Conservation (phyloP, 2,888 invertebrate species). For the Macrophya alboannulata region DNA sequence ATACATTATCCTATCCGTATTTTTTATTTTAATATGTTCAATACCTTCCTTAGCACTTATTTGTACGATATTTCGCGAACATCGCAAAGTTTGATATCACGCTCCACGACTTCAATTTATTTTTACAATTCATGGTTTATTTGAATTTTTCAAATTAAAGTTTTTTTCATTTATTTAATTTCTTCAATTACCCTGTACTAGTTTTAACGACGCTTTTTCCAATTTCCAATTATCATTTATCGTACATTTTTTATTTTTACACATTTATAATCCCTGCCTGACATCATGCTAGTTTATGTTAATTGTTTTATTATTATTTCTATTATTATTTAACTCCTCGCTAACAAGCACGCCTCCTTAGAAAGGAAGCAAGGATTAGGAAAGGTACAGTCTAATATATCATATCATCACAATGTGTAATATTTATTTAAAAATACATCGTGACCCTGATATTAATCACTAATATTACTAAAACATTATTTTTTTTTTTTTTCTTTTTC, state of each 20-base stretch:
- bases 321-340: constrained; percentile 57
- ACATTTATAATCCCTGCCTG: constrained; percentile 8
- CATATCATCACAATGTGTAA: constrained; percentile 38
- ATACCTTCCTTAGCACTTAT: constrained; percentile 69
- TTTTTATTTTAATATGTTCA: constrained; percentile 68
- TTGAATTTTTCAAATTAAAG: constrained; percentile 63
- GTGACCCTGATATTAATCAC: not conserved
- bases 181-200: constrained; percentile 24
- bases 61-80: constrained; percentile 70
- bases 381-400: constrained; percentile 67
- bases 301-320: constrained; percentile 16
- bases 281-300: constrained; percentile 29
- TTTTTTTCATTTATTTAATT: constrained; percentile 62
- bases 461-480: not conserved
- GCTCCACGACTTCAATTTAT: constrained; percentile 60
- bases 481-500: not conserved
- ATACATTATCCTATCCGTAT: constrained; percentile 73
- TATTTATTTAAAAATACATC: not conserved
- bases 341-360: constrained; percentile 64
- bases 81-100: constrained; percentile 75
- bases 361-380: constrained; percentile 64
- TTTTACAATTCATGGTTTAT: constrained; percentile 63
- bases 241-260: constrained; percentile 33
- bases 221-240: constrained; percentile 16
- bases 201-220: constrained; percentile 50